These are phyloP conservation scores for Congeria kusceri DNA, from an alignment of 2,888 invertebrate species.

Conservation along the genomic window DNA sequence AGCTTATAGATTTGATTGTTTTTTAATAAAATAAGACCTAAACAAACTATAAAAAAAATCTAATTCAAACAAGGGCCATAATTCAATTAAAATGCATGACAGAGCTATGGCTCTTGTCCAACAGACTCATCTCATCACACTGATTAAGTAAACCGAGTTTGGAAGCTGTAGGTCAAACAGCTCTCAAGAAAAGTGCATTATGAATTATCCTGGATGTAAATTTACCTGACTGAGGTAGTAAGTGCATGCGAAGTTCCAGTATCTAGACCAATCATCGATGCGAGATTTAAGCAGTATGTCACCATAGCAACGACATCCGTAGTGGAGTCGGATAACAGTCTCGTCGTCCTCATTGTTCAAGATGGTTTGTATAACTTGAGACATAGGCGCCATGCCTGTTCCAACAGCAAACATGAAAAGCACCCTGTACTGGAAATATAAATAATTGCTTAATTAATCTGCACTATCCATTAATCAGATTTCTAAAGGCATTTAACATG, in stretches of 20 bases:
- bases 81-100: not conserved
- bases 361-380: conserved; percentile 88
- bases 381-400: conserved; percentile 91
- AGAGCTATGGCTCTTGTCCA: too few species aligned
- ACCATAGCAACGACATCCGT: conserved; percentile 88
- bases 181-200: too few species aligned
- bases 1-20: too few species aligned
- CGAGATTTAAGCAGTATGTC: conserved; percentile 89
- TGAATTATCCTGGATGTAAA: too few species aligned
- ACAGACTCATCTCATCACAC: too few species aligned
- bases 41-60: too few species aligned
- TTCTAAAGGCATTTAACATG: too few species aligned
- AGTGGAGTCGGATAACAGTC: conserved; percentile 88
- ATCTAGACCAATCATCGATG: conserved; percentile 88
- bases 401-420: conserved; percentile 89
- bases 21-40: too few species aligned
- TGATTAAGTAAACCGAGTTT: not conserved
- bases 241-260: conserved; percentile 91
- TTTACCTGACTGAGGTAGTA: conserved; percentile 87
- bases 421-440: conserved; percentile 68
- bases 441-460: not conserved
- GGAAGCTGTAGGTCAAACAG: too few species aligned
- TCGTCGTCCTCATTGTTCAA: conserved; percentile 90
- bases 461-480: too few species aligned
- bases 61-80: too few species aligned